Evolutionary conservation across 2,888 invertebrate genomes (phyloP).

Genomic region (Carabus problematicus): DNA sequence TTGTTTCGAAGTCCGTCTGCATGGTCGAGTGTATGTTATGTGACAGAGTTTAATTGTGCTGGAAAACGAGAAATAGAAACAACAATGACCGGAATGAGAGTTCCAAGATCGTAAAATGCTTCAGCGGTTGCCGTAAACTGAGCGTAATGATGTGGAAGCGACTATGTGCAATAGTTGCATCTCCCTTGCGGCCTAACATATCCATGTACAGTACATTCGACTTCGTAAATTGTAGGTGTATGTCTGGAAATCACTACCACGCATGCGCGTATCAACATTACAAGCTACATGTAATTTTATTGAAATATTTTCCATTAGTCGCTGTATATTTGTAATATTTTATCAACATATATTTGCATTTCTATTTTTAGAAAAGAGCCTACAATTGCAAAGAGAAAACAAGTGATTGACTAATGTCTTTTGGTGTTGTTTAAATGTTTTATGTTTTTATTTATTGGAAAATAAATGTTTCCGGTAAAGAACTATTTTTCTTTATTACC

Average conservation of each 20-base stretch:
- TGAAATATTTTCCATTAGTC: neutral
- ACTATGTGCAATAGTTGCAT: constrained; percentile 13
- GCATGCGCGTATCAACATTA: neutral
- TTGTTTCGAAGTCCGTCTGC: too few species aligned
- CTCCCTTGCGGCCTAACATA: neutral
- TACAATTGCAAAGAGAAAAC: too few species aligned
- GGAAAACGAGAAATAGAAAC: constrained; percentile 34
- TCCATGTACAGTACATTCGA: neutral
- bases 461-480: too few species aligned
- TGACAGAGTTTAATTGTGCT: constrained; percentile 26
- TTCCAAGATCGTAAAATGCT: constrained; percentile 40
- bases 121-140: constrained; percentile 37
- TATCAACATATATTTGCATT: neutral
- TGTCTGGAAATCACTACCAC: neutral
- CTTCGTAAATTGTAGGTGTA: constrained; percentile 22
- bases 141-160: constrained; percentile 41
- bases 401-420: too few species aligned
- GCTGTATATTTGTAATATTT: neutral
- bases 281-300: neutral
- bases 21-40: too few species aligned
- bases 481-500: too few species aligned
- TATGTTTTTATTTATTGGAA: too few species aligned
- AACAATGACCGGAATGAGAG: constrained; percentile 35
- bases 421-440: too few species aligned
- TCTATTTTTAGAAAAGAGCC: too few species aligned